A percentile compares a stretch with the other conserved stretches of the same genome.
Conservation (phyloP, 2,888 invertebrate species). For the Diaprepes abbreviatus region DNA sequence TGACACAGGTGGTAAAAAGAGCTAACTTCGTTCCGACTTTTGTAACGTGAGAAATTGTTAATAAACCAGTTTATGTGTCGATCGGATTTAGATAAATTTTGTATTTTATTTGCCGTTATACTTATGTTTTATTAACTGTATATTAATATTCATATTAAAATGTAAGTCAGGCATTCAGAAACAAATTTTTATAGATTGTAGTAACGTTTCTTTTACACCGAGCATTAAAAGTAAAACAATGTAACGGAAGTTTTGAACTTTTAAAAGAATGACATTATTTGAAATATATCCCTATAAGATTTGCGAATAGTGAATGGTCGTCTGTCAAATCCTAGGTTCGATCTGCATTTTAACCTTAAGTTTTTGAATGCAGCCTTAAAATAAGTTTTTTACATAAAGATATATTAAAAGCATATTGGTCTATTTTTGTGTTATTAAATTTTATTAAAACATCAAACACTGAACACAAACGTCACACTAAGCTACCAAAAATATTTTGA, state of each 20-base stretch:
- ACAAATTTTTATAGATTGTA: conserved; percentile 10
- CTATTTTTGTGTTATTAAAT: too few species aligned
- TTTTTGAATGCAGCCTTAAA: too few species aligned
- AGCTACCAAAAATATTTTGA: too few species aligned
- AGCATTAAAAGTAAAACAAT: conserved; percentile 6
- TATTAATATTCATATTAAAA: conserved; percentile 28
- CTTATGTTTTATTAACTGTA: conserved; percentile 34
- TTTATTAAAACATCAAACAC: too few species aligned
- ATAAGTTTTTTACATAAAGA: too few species aligned
- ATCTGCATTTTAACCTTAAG: too few species aligned
- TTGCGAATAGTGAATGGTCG: too few species aligned
- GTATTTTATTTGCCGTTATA: conserved; percentile 38
- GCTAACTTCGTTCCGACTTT: conserved; percentile 52
- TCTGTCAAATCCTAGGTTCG: too few species aligned
- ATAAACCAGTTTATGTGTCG: conserved; percentile 57
- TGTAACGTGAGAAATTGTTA: conserved; percentile 59
- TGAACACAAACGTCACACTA: too few species aligned
- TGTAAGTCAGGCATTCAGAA: conserved; percentile 27
- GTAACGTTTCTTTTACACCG: conserved; percentile 4
- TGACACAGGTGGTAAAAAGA: conserved; percentile 56
- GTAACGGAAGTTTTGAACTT: conserved; percentile 19
- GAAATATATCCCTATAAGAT: too few species aligned
- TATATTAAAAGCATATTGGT: too few species aligned
- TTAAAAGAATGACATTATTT: too few species aligned
- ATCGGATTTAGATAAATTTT: conserved; percentile 54